Percentiles rank a stretch among this genome's conserved stretches.
Evolutionary conservation across 2,888 invertebrate species (phyloP).

Genomic region (Coremacera marginata): DNA sequence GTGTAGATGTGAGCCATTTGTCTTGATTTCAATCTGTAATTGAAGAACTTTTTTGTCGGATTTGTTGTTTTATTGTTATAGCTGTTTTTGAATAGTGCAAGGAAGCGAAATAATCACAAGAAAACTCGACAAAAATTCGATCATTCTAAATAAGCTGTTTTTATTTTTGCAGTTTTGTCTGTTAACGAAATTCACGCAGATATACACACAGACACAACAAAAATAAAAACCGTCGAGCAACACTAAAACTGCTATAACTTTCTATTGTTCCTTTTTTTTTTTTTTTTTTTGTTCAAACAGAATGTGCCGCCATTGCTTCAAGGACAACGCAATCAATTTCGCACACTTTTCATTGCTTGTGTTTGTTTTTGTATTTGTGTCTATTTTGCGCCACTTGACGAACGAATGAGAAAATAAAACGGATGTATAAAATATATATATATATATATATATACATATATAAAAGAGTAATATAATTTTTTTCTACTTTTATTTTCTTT

Average conservation of each 20-base stretch:
- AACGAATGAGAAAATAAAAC: neutral
- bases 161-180: neutral
- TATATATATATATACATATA: no score
- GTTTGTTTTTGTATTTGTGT: neutral
- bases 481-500: neutral
- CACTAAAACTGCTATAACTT: neutral
- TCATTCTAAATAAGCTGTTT: neutral
- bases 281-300: neutral
- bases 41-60: neutral
- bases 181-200: neutral
- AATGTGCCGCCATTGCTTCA: neutral
- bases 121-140: neutral
- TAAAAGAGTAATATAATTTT: neutral
- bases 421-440: neutral
- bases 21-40: neutral
- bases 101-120: neutral
- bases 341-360: neutral
- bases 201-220: neutral
- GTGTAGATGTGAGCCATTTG: neutral
- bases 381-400: neutral
- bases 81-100: neutral
- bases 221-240: neutral
- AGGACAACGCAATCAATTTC: conserved; percentile 20
- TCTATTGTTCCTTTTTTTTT: neutral
- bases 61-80: no score